phyloP scores from a whole-genome alignment of 2,113 vertebrate species.

The Okapia johnstoni region DNA sequence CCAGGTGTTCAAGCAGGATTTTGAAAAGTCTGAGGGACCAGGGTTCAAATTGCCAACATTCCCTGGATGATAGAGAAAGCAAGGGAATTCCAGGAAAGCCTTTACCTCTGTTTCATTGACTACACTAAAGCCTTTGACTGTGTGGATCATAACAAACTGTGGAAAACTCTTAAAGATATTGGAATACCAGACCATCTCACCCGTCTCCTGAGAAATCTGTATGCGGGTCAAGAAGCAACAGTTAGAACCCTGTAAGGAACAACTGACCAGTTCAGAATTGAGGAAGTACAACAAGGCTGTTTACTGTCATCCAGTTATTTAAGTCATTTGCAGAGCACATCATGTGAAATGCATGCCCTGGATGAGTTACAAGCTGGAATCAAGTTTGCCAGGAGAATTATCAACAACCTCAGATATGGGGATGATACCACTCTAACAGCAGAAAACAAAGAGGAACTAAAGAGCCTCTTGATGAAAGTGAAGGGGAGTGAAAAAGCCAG shows the following conservation, averaged over 20 bases:
- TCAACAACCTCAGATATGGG: background rate
- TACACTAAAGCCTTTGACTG: background rate
- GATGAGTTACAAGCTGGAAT: background rate
- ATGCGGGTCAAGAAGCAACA: background rate
- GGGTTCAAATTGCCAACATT: background rate
- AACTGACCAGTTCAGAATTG: background rate
- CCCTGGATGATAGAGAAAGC: background rate
- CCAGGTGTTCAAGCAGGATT: background rate
- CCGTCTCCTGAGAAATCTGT: background rate
- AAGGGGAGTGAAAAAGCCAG: accelerated
- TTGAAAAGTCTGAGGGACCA: background rate
- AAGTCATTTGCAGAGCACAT: background rate
- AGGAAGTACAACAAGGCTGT: background rate
- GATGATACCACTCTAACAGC: background rate
- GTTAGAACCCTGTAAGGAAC: background rate
- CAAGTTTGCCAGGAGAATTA: background rate
- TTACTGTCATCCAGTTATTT: background rate
- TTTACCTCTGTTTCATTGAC: background rate
- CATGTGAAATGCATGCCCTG: background rate
- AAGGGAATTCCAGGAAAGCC: background rate
- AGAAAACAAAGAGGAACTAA: background rate
- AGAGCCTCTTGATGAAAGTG: background rate
- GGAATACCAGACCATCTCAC: background rate
- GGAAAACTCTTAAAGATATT: background rate
- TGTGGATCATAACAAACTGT: background rate